Evolutionary conservation across 2,888 invertebrate genomes (phyloP), one percentile per base, ranked within the genome.

Genomic region (Leucozona laternaria): DNA sequence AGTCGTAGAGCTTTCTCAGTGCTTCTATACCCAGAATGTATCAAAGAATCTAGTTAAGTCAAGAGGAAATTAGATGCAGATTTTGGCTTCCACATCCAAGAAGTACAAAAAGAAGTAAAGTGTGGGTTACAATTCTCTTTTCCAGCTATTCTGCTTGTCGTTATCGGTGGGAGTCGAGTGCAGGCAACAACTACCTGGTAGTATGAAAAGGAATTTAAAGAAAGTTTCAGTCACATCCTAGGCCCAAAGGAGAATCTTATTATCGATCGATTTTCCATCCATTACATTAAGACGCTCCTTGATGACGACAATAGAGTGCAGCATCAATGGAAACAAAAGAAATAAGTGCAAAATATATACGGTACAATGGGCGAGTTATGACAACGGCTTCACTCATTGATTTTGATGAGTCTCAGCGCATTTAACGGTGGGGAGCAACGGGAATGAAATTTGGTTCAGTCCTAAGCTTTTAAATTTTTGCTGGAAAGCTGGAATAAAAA

Each of bases 331-430:
- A 45, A 2, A 53, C 25, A 13, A 58, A 31, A 17, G 11, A 28
- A 55, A 78, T 17, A 72, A 55, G 79, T 79, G 79, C 72, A 57
- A 79, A 78, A 70, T 71, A 71, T 78, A 71, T 62, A 2, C 31
- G 53, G 34, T 70, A 25, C 60, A 43, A 43, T 70, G 53, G 37
- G 34, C 20, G 28, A 43, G 25, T 22, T 28, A 53, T 55, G 45
- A 17, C 53, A 34, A 37, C 40, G 60, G 40, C 60, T 17, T 10
- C 66, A 48, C 34, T 68, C 31, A 48, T 68, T 25, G 77, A 7
- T 53, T 17, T 4, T 31, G 55, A 31, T 55, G 55, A 28, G 22
- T 25, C 50, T 7, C 13, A 22, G 15, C 50, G 25, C 50, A 25
- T 53, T 25, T 15, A 53, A 53, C 7, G 22, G 25, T 25, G 13